phyloP scores from a whole-genome alignment of 2,113 vertebrate genomes.

The Xiphophorus couchianus region DNA sequence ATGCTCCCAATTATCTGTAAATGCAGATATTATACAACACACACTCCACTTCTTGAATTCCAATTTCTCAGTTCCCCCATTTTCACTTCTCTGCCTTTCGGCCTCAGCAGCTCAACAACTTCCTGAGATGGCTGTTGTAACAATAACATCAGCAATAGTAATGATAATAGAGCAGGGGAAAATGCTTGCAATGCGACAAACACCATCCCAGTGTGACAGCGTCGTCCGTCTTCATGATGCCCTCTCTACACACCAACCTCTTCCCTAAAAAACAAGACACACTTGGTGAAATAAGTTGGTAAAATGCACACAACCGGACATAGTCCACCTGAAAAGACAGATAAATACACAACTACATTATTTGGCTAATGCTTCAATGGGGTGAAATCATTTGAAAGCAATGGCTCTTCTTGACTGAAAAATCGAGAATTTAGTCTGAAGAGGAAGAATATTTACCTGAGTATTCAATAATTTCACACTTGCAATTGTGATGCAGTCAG shows the following conservation, averaged over 20 bases:
- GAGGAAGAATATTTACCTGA: neutral
- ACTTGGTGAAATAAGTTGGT: slow-evolving; percentile 43
- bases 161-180: slow-evolving; percentile 74
- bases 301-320: slow-evolving; percentile 21
- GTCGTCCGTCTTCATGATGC: slow-evolving; percentile 75
- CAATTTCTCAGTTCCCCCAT: slow-evolving; percentile 64
- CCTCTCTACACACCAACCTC: neutral
- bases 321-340: neutral
- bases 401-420: neutral
- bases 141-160: slow-evolving; percentile 72
- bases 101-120: slow-evolving; percentile 59
- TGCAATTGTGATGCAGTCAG: neutral
- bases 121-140: slow-evolving; percentile 67
- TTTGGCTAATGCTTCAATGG: neutral
- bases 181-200: slow-evolving; percentile 70
- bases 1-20: slow-evolving; percentile 70
- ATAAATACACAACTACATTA: neutral
- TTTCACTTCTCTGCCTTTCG: slow-evolving; percentile 54
- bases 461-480: neutral
- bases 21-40: slow-evolving; percentile 75
- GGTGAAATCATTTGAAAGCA: slow-evolving; percentile 1
- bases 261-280: slow-evolving; percentile 19
- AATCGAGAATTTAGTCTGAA: neutral
- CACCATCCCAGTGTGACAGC: slow-evolving; percentile 63
- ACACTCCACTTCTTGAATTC: slow-evolving; percentile 61